phyloP scores from a whole-genome alignment of 2,888 invertebrate species.

The Ormyrus pomaceus region DNA sequence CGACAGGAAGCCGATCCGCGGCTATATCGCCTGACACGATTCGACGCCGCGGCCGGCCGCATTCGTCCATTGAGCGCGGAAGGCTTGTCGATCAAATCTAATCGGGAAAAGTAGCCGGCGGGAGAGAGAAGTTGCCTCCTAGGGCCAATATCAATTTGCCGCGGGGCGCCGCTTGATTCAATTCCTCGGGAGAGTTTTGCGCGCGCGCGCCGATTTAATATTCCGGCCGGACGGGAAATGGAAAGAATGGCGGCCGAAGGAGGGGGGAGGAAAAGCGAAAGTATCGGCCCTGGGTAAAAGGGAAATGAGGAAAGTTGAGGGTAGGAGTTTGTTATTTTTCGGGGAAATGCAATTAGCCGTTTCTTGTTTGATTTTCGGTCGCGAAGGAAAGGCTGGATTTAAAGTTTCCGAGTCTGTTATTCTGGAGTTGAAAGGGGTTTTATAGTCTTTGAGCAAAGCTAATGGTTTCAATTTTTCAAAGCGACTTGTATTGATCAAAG shows the following conservation, averaged over 20 bases:
- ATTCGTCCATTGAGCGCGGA: background rate
- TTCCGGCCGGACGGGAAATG: slow-evolving; percentile 6
- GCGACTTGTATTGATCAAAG: no score
- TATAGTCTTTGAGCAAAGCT: no score
- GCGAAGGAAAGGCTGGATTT: no score
- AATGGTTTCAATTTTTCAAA: no score
- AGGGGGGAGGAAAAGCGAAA: background rate
- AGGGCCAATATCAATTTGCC: slow-evolving; percentile 41
- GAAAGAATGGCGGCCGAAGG: background rate
- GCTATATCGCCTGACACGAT: background rate
- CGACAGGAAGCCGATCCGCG: no score
- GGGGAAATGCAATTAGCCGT: background rate
- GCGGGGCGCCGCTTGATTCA: background rate
- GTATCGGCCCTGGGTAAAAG: slow-evolving; percentile 7
- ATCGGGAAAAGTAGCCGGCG: slow-evolving; percentile 35
- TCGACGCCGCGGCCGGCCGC: background rate
- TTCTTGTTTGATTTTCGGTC: slow-evolving; percentile 2
- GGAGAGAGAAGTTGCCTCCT: slow-evolving; percentile 4
- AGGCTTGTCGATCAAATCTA: slow-evolving; percentile 29
- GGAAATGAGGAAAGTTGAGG: slow-evolving; percentile 1
- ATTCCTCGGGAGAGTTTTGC: slow-evolving; percentile 1
- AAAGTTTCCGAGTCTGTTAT: no score
- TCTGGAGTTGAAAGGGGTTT: no score
- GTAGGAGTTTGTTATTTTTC: background rate
- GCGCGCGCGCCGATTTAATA: slow-evolving; percentile 20